Percentiles rank a stretch among this genome's conserved stretches.
Conservation (phyloP, 1,140 invertebrate genomes). For the Drosophila quadrilineata region DNA sequence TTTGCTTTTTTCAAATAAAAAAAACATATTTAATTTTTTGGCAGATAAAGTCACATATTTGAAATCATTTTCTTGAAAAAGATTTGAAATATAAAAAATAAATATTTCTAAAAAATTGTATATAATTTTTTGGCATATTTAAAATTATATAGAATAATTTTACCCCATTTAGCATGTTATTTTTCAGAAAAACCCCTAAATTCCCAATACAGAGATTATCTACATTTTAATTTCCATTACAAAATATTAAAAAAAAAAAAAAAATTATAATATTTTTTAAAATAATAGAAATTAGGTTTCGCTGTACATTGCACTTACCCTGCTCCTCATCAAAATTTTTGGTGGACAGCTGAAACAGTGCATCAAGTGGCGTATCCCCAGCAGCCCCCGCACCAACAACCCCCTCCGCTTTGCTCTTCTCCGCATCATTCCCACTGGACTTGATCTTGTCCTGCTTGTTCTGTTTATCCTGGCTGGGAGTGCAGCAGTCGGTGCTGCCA, state of each 20-base stretch:
- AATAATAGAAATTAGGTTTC: too few species aligned
- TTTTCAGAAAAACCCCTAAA: too few species aligned
- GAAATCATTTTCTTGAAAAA: not conserved
- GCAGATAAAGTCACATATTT: not conserved
- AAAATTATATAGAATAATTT: too few species aligned
- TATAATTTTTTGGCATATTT: too few species aligned
- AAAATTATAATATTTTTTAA: too few species aligned
- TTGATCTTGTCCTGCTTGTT: slow-evolving; percentile 2
- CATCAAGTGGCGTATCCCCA: slow-evolving; percentile 93
- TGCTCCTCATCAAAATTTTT: slow-evolving; percentile 94
- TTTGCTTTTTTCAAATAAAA: not conserved
- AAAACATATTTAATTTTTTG: not conserved
- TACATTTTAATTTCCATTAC: too few species aligned
- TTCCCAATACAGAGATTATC: too few species aligned
- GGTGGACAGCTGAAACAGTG: slow-evolving; percentile 97
- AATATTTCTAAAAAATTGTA: too few species aligned
- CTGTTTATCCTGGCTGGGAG: slow-evolving; percentile 59
- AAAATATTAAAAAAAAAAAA: too few species aligned
- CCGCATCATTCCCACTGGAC: slow-evolving; percentile 52
- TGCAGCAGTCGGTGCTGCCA: slow-evolving; percentile 86
- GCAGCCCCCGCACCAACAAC: slow-evolving; percentile 66
- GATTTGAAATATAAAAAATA: too few species aligned
- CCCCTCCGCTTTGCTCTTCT: slow-evolving; percentile 32
- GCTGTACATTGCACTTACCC: slow-evolving; percentile 82
- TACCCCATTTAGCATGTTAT: too few species aligned